Evolutionary conservation across 1,140 invertebrate species (phyloP), one percentile per base, ranked within the genome.

Genomic region (Melitaea cinxia): DNA sequence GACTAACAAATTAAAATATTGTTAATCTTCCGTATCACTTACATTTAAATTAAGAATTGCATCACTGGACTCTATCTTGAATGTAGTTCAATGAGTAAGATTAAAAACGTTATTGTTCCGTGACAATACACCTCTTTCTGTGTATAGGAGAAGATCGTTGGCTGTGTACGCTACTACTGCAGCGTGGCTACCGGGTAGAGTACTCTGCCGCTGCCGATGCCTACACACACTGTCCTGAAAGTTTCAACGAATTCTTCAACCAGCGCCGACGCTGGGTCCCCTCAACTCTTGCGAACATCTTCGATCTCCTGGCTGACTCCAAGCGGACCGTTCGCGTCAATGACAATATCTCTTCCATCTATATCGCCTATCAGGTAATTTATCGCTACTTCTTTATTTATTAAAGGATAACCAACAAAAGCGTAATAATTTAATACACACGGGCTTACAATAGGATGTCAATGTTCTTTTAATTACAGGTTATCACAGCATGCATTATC

Each of bases 151-250:
- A 98, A 86, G 97, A 98, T 92, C 93, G 97, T 82, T 99, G 98
- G 98, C 92, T 99, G 5, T 99, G 98, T 79, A 99, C 98, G 0
- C 85, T 99, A 17, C 91, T 99, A 0, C 89, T 99, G 17, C 97
- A 99, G 91, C 93, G 98, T 91, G 98, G 98, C 1, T 99, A 99
- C 88, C 94, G 98, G 50, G 98, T 99, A 15, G 98, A 99, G 91
- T 99, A 99, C 85, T 98, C 97, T 42, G 98, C 98, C 74, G 98
- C 98, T 14, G 97, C 97, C 9, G 98, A 99, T 83, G 98, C 98
- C 21, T 98, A 98, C 87, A 99, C 98, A 19, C 98, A 99, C 78
- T 97, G 96, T 47, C 97, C 98, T 0, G 98, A 99, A 93, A 96
- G 96, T 23, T 99, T 99, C 83, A 97, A 96, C 65, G 98, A 99